Conservation (phyloP, 1,140 invertebrate genomes). For the Apis mellifera region DNA sequence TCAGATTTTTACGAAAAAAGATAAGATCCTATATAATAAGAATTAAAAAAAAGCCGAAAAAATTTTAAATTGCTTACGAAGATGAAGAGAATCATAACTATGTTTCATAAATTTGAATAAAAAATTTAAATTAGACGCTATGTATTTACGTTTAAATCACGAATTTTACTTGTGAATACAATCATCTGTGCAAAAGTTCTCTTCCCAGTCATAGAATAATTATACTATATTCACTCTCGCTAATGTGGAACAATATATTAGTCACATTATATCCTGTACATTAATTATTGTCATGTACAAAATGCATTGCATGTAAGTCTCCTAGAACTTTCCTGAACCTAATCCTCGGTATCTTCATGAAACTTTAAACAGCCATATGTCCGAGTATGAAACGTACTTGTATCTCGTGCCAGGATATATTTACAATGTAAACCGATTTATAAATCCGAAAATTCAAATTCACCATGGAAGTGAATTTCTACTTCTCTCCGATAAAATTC, state of each 20-base stretch:
- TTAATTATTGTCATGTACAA: slow-evolving; percentile 24
- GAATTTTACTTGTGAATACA: neutral
- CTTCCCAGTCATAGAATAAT: neutral
- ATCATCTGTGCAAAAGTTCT: neutral
- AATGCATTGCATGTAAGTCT: neutral
- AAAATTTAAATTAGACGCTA: neutral
- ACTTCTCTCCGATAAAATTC: neutral
- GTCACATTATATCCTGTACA: slow-evolving; percentile 15
- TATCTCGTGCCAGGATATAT: neutral
- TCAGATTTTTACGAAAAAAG: too few species aligned
- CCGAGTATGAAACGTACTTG: neutral
- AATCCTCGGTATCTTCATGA: slow-evolving; percentile 24
- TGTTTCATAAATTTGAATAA: neutral
- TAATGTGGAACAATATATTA: neutral
- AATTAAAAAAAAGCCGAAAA: too few species aligned
- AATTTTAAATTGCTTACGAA: too few species aligned
- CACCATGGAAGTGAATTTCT: neutral
- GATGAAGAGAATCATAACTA: too few species aligned
- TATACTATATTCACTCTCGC: too few species aligned
- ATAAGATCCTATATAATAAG: too few species aligned
- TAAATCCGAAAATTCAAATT: neutral
- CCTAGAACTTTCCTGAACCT: slow-evolving; percentile 1
- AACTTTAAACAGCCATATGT: slow-evolving; percentile 29
- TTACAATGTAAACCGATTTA: slow-evolving; percentile 11
- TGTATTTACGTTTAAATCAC: neutral